Base-by-base conservation (phyloP, 1,140 invertebrate genomes). In the Drosophila nebulosa region DNA sequence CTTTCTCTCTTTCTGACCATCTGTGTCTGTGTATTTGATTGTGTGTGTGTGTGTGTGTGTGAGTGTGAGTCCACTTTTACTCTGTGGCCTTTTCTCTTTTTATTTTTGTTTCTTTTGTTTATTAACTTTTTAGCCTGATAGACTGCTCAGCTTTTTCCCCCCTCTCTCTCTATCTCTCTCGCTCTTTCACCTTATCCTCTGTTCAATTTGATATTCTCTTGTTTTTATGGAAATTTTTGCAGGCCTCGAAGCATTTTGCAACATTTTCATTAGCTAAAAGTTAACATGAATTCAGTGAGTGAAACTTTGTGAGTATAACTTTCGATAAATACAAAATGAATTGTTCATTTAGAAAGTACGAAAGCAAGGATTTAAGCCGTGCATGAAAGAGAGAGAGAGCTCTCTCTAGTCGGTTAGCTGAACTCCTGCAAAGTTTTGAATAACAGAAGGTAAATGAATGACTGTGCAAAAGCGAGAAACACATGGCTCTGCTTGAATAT, bases 241-340 rank as follows among this genome's bases (percentile, higher is more conserved):
- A 46, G 18, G 39, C 39, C 39, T 46, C 18, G 16, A 46, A 46
- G 39, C 39, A 46, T 46, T 46, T 46, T 46, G 30, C 39, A 21
- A 46, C 39, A 46, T 21, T 46, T 46, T 46, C 39, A 46, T 46
- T 46, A 46, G 39, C 39, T 46, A 46, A 46, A 46, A 46, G 39
- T 46, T 46, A 46, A 46, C 39, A 46, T 9, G 18, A 46, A 46
- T 46, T 46, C 18, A 9, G 16, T 46, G 39, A 46, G 21, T 18
- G 39, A 46, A 46, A 46, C 16, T 46, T 46, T 46, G 16, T 21
- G 39, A 46, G 16, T 18, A 46, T 46, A 46, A 21, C 18, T 46
- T 21, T 46, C 21, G 16, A 46, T 46, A 46, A 46, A 46, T 46
- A 46, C 18, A 46, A 46, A 46, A 46, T 46, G 39, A 46, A 46